Conservation (phyloP, 2,888 invertebrate genomes). For the Didymodactylos carnosus region DNA sequence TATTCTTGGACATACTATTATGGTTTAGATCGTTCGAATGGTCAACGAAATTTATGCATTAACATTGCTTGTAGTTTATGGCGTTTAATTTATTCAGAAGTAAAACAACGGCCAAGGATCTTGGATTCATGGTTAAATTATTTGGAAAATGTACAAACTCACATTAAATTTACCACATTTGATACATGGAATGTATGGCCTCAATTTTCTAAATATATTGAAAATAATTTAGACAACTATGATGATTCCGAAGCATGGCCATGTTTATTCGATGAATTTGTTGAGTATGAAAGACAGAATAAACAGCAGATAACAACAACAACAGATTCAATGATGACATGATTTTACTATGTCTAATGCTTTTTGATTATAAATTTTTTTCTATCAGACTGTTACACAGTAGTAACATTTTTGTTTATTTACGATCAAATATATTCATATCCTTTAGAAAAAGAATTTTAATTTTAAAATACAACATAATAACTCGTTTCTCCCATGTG, state of each 20-base stretch:
- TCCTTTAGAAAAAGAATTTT: too few species aligned
- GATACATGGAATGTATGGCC: slow-evolving; percentile 92
- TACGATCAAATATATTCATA: too few species aligned
- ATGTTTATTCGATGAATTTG: slow-evolving; percentile 87
- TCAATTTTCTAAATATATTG: neutral
- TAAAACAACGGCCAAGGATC: slow-evolving; percentile 45
- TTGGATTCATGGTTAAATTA: slow-evolving; percentile 66
- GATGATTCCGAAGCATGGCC: slow-evolving; percentile 95
- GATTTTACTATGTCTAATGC: too few species aligned
- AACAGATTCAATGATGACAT: neutral
- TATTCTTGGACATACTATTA: slow-evolving; percentile 68
- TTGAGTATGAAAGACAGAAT: slow-evolving; percentile 62
- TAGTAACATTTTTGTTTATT: too few species aligned
- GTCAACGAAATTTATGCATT: slow-evolving; percentile 67
- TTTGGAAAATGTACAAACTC: slow-evolving; percentile 46
- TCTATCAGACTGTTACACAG: too few species aligned
- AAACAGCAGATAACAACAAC: neutral
- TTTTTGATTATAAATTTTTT: too few species aligned
- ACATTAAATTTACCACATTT: slow-evolving; percentile 36
- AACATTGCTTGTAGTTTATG: slow-evolving; percentile 77
- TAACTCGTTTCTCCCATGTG: too few species aligned
- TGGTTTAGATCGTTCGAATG: slow-evolving; percentile 63
- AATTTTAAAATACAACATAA: too few species aligned
- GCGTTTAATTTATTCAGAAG: slow-evolving; percentile 68
- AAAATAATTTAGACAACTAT: slow-evolving; percentile 74